Evolutionary conservation across 2,797 vertebrate species (phyloP).

Genomic region (Protonibea diacanthus): DNA sequence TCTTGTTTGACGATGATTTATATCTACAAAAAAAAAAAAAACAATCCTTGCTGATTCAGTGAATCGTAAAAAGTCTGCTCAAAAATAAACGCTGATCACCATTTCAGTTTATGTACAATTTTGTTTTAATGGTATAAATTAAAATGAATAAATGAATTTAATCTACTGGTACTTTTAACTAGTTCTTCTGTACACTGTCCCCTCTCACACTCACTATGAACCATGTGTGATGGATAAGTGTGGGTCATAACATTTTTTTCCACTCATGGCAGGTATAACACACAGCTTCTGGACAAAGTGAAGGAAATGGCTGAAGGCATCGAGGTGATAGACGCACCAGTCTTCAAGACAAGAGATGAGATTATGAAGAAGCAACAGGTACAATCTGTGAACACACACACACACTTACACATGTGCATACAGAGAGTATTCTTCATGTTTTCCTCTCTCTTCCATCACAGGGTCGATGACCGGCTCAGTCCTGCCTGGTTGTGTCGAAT

Average conservation of each 20-base stretch:
- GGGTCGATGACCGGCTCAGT: constrained; percentile 57
- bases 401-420: no score
- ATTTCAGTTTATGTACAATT: no score
- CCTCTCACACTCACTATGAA: not conserved
- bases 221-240: not conserved
- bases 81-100: no score
- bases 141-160: not conserved
- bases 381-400: not conserved
- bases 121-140: no score
- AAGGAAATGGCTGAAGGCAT: constrained; percentile 90
- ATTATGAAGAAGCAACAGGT: constrained; percentile 89
- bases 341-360: constrained; percentile 92
- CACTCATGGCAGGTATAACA: constrained; percentile 82
- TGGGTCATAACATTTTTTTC: not conserved
- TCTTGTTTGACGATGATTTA: not conserved
- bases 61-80: no score
- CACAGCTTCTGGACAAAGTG: constrained; percentile 89
- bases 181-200: no score
- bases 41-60: no score
- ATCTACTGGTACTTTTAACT: no score
- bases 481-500: not conserved
- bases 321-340: constrained; percentile 89
- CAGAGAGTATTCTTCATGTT: not conserved
- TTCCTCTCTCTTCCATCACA: constrained; percentile 44
- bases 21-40: not conserved